Evolutionary conservation across 2,797 vertebrate genomes (phyloP).

Genomic region (Eupleurogrammus muticus): DNA sequence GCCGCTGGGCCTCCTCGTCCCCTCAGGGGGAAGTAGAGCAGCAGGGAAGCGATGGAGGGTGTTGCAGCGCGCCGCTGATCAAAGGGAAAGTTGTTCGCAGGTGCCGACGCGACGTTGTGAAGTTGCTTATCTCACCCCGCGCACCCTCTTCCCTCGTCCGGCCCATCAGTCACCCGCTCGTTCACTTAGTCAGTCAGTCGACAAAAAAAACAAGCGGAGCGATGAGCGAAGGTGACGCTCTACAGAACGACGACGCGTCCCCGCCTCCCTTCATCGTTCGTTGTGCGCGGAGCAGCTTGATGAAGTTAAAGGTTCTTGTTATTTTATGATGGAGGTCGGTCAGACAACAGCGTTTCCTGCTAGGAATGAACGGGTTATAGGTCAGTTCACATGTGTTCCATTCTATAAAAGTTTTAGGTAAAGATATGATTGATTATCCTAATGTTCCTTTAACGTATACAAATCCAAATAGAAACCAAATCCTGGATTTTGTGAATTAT

Average conservation of each 20-base stretch:
- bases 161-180: constrained; percentile 56
- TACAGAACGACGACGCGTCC: constrained; percentile 13
- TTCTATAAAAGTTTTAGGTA: no score
- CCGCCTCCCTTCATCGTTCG: constrained; percentile 48
- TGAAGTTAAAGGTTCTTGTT: constrained; percentile 38
- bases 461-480: no score
- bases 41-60: constrained; percentile 59
- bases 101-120: constrained; percentile 56
- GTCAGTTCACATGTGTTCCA: no score
- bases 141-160: constrained; percentile 56
- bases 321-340: no score
- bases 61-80: constrained; percentile 61
- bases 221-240: constrained; percentile 45
- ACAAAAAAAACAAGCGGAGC: constrained; percentile 49
- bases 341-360: no score
- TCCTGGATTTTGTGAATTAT: no score
- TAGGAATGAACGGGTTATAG: no score
- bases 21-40: constrained; percentile 71
- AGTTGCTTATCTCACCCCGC: constrained; percentile 66
- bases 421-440: no score
- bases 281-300: constrained; percentile 46
- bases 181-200: constrained; percentile 38
- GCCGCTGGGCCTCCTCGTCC: constrained; percentile 63
- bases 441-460: no score
- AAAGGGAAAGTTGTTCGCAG: constrained; percentile 73